These are phyloP conservation scores for Cynopterus sphinx DNA, from an alignment of 2,797 vertebrate species.

Conservation along the genomic window DNA sequence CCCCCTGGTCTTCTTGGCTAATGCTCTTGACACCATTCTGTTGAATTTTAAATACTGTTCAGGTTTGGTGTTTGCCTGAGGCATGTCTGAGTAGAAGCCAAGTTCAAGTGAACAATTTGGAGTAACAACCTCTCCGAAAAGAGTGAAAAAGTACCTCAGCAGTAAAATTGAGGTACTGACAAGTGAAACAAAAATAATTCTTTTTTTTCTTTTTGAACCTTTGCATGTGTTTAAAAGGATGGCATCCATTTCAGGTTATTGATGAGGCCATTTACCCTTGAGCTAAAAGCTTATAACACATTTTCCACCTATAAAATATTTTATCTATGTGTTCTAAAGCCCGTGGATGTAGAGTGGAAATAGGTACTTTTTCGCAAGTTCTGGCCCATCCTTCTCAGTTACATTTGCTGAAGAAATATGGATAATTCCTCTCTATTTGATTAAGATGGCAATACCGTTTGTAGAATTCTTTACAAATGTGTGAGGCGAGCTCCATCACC, in stretches of 20 bases:
- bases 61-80: constrained; percentile 36
- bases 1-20: background rate
- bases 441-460: background rate
- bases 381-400: background rate
- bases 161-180: background rate
- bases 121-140: background rate
- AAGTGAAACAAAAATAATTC: background rate
- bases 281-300: constrained; percentile 27
- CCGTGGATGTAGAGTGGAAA: background rate
- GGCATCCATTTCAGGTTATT: background rate
- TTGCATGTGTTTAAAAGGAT: constrained; percentile 19
- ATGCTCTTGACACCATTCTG: background rate
- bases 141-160: background rate
- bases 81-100: background rate
- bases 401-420: background rate
- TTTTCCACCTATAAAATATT: background rate
- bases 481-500: background rate
- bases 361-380: background rate
- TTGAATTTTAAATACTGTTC: background rate
- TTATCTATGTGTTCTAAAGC: background rate
- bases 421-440: background rate
- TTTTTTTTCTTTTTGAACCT: background rate
- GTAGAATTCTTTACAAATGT: background rate
- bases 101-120: background rate
- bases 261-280: constrained; percentile 4